phyloP scores from a whole-genome alignment of 2,797 vertebrate genomes.

The Sebastes taczanowskii region DNA sequence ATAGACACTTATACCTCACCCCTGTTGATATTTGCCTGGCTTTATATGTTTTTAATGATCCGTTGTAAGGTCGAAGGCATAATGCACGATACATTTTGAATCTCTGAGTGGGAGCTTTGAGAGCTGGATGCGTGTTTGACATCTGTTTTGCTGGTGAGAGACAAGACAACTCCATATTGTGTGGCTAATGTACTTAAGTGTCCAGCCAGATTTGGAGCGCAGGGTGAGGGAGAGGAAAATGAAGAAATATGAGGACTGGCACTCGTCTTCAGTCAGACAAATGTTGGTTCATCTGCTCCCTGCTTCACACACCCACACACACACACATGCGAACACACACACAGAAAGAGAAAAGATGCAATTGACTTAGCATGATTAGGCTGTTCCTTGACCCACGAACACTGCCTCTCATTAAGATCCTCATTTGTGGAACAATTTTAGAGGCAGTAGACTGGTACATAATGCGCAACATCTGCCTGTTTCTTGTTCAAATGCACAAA shows the following conservation, averaged over 20 bases:
- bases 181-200: slow-evolving; percentile 68
- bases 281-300: slow-evolving; percentile 77
- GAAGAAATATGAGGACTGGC: slow-evolving; percentile 73
- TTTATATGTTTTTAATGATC: slow-evolving; percentile 49
- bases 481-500: slow-evolving; percentile 66
- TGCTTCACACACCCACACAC: slow-evolving; percentile 18
- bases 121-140: slow-evolving; percentile 49
- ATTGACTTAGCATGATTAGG: slow-evolving; percentile 82
- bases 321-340: neutral
- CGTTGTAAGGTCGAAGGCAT: slow-evolving; percentile 33
- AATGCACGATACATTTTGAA: slow-evolving; percentile 17
- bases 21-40: slow-evolving; percentile 32
- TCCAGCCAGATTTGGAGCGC: slow-evolving; percentile 65
- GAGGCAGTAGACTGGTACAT: slow-evolving; percentile 80
- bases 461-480: slow-evolving; percentile 83
- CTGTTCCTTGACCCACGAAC: slow-evolving; percentile 81
- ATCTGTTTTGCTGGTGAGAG: slow-evolving; percentile 69
- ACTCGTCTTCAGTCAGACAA: slow-evolving; percentile 67
- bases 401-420: slow-evolving; percentile 80
- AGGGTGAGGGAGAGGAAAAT: slow-evolving; percentile 59
- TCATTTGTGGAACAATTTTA: slow-evolving; percentile 82
- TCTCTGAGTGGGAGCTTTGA: slow-evolving; percentile 21
- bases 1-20: slow-evolving; percentile 10
- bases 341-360: slow-evolving; percentile 56
- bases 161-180: slow-evolving; percentile 73